These are phyloP conservation scores for Alloplasta piceator DNA, from an alignment of 2,888 invertebrate genomes.

Conservation along the genomic window DNA sequence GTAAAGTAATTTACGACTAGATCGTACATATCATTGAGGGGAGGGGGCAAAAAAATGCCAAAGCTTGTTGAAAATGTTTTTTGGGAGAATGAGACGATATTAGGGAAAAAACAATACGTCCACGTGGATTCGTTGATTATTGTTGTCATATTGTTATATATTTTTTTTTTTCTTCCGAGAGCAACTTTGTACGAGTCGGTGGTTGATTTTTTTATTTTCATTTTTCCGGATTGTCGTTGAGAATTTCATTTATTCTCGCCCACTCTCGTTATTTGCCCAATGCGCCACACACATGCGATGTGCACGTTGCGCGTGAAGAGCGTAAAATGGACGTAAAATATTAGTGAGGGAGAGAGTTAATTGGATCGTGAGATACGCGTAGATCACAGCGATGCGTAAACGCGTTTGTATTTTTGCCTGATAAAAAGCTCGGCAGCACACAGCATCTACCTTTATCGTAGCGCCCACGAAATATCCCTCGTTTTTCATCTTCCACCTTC, in stretches of 20 bases:
- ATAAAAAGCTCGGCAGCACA: conserved; percentile 56
- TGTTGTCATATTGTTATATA: conserved; percentile 23
- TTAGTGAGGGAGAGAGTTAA: conserved; percentile 31
- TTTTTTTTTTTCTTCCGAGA: conserved; percentile 17
- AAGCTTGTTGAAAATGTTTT: background rate
- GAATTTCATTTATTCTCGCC: conserved; percentile 38
- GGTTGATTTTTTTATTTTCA: conserved; percentile 25
- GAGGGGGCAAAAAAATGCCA: background rate
- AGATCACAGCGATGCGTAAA: conserved; percentile 19
- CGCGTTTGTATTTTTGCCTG: conserved; percentile 48
- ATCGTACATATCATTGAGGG: conserved; percentile 63
- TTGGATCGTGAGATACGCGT: conserved; percentile 37
- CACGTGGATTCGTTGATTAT: conserved; percentile 51
- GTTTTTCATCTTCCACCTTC: background rate
- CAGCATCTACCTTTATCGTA: conserved; percentile 7
- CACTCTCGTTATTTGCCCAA: conserved; percentile 27
- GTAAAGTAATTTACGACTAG: conserved; percentile 54
- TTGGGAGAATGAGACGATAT: conserved; percentile 17
- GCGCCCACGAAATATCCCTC: conserved; percentile 35
- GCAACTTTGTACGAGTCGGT: conserved; percentile 49
- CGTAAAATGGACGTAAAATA: background rate
- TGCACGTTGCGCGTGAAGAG: background rate
- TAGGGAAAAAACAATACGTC: conserved; percentile 43
- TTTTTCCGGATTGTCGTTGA: conserved; percentile 33
- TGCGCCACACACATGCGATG: background rate